Percentiles rank a stretch among this genome's conserved stretches.
Evolutionary conservation across 2,888 invertebrate genomes (phyloP).

Genomic region (Drosophila dives): DNA sequence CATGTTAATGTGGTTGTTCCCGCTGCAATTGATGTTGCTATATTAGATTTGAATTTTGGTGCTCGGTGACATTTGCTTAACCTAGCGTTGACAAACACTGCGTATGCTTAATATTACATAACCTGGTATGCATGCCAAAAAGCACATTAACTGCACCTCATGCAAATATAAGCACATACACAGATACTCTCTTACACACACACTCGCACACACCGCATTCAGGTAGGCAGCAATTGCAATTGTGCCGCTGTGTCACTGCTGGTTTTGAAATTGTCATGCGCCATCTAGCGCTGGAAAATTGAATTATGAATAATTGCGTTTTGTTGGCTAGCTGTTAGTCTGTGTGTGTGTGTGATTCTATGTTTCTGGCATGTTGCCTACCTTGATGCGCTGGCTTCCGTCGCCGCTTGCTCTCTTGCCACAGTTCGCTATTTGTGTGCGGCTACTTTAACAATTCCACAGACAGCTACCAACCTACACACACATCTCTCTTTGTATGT

Average conservation of each 20-base stretch:
- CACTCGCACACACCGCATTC: conserved; percentile 5
- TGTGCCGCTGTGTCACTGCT: conserved; percentile 46
- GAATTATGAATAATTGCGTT: conserved; percentile 77
- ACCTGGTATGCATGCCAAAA: conserved; percentile 73
- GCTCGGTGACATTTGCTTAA: conserved; percentile 70
- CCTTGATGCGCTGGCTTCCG: conserved; percentile 49
- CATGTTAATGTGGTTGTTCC: conserved; percentile 49
- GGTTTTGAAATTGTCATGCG: conserved; percentile 67
- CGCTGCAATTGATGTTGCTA: conserved; percentile 21
- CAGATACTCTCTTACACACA: neutral
- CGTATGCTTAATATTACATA: conserved; percentile 77
- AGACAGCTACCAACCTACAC: neutral
- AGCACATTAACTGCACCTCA: conserved; percentile 65
- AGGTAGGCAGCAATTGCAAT: conserved; percentile 34
- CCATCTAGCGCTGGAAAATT: conserved; percentile 74
- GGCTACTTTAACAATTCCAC: conserved; percentile 35
- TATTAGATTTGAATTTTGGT: conserved; percentile 58
- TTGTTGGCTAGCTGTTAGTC: conserved; percentile 41
- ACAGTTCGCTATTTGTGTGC: conserved; percentile 21
- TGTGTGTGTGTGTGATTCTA: neutral
- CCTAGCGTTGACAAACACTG: conserved; percentile 62
- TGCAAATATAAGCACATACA: conserved; percentile 24
- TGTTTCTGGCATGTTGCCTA: conserved; percentile 48
- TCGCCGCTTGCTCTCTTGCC: neutral
- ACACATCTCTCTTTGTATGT: neutral